phyloP scores from a whole-genome alignment of 1,140 invertebrate genomes.

The Aphidius gifuensis region DNA sequence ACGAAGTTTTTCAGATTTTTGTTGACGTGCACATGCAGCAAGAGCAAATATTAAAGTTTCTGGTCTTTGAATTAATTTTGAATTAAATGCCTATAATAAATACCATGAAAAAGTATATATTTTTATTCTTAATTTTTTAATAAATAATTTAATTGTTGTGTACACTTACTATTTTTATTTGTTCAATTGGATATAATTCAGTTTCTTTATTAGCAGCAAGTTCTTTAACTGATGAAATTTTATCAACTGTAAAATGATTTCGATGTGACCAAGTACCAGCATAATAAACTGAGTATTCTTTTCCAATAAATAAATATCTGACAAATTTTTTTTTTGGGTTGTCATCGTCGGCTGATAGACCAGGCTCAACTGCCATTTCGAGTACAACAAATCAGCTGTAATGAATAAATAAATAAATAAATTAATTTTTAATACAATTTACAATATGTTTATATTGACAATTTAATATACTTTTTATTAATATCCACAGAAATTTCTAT shows the following conservation, averaged over 20 bases:
- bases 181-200: conserved; percentile 49
- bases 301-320: conserved; percentile 57
- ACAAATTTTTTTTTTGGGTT: conserved; percentile 23
- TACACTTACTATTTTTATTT: conserved; percentile 51
- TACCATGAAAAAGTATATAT: conserved; percentile 30
- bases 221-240: conserved; percentile 50
- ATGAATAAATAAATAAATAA: not conserved
- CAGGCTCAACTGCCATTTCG: conserved; percentile 21
- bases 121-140: not conserved
- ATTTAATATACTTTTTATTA: not conserved
- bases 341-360: conserved; percentile 13
- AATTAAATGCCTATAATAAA: conserved; percentile 47
- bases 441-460: not conserved
- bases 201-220: conserved; percentile 42
- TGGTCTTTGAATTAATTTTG: conserved; percentile 55
- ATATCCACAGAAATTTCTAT: no score
- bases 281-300: conserved; percentile 57
- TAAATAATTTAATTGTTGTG: no score
- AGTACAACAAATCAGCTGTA: no score
- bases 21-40: conserved; percentile 56
- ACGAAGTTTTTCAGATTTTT: conserved; percentile 45
- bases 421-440: not conserved
- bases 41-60: conserved; percentile 61
- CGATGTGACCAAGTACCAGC: conserved; percentile 58
- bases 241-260: conserved; percentile 51